Evolutionary conservation across 1,140 invertebrate species (phyloP), one percentile per base, ranked within the genome.

Genomic region (Tetramorium alpestre): DNA sequence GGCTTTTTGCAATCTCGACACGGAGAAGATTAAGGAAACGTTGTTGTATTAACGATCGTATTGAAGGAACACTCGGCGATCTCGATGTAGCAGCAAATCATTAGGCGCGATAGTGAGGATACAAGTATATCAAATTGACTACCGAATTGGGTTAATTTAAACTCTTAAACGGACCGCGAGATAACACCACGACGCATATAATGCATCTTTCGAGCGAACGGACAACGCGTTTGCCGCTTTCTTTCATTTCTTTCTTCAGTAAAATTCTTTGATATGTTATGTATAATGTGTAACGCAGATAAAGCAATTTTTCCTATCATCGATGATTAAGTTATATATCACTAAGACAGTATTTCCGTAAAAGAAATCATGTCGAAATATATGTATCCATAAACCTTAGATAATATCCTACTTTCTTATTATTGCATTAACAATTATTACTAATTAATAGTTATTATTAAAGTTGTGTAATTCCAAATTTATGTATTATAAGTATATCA

Each of bases 51-150:
- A 84, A 84, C 69, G 80, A 84, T n/a, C 69, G 69, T 84, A 84
- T 84, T 75, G 80, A 54, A 73, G 54, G 41, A 84, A 47, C 80
- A 84, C 72, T 84, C 60, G 80, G 69, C n/a, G 54, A 84, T 84
- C 70, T 49, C 54, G 69, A 75, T 75, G 56, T 56, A 44, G 80
- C 51, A 33, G 25, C 67, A 82, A 54, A 84, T 84, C 41, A 73
- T 84, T 84, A 84, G 69, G 44, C 54, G 44, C 25, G 54, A 75
- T 84, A 84, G 54, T 44, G 69, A 44, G 69, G 44, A 84, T 75
- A 75, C 80, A 84, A 84, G 69, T 84, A 84, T 84, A 84, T 84
- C 69, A 72, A 84, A 84, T 84, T 84, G 80, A 75, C 80, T 84
- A 75, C 80, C 80, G 69, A 60, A 84, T 75, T 75, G 69, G 41